Conservation (phyloP, 2,797 vertebrate species). For the Spinus olivaceus region DNA sequence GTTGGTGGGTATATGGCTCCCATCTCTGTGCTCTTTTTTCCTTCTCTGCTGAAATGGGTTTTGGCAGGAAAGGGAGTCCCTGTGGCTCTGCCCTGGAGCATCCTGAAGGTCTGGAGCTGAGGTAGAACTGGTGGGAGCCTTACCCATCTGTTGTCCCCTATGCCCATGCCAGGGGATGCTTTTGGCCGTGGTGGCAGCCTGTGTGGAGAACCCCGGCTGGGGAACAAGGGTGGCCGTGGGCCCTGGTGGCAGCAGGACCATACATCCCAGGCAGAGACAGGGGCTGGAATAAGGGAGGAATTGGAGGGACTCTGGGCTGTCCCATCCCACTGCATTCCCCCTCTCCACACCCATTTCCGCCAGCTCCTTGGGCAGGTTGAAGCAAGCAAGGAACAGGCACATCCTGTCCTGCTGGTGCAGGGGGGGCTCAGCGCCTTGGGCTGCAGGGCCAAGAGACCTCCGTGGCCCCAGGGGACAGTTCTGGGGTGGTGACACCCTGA, state of each 20-base stretch:
- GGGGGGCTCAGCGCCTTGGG: neutral
- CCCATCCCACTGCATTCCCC: neutral
- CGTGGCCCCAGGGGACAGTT: rapidly evolving
- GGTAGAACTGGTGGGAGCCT: neutral
- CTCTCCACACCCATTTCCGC: neutral
- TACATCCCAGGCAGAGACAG: neutral
- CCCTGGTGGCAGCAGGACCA: neutral
- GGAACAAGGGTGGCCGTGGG: neutral
- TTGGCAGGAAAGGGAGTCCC: neutral
- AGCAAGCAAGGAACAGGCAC: neutral
- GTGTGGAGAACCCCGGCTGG: neutral
- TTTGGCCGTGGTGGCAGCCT: neutral
- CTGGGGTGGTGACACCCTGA: neutral
- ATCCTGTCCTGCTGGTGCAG: neutral
- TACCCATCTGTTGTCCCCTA: rapidly evolving
- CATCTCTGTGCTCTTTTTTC: neutral
- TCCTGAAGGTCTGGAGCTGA: neutral
- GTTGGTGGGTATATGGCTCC: rapidly evolving
- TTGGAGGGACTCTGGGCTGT: neutral
- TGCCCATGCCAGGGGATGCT: neutral
- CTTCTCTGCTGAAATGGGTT: neutral
- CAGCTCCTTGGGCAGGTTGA: neutral
- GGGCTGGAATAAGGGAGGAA: neutral
- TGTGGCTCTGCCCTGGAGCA: neutral
- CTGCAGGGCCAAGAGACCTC: neutral